phyloP scores from a whole-genome alignment of 2,113 vertebrate species.

The Rhagologus leucostigma region DNA sequence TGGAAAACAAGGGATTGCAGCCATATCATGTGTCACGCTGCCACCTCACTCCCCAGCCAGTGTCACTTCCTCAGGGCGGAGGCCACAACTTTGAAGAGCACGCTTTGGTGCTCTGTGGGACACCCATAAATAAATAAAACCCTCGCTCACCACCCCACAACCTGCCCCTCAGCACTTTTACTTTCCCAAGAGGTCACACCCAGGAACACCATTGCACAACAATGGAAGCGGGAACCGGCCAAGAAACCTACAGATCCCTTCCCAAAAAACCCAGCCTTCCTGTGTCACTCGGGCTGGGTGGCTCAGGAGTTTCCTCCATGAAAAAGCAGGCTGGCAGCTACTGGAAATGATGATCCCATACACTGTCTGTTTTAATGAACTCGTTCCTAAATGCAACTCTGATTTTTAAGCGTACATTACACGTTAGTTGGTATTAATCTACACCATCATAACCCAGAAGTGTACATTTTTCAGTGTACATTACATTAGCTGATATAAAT shows the following conservation, averaged over 20 bases:
- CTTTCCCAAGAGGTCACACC: neutral
- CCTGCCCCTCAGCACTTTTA: neutral
- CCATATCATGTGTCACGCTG: neutral
- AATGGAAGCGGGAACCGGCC: fast-evolving
- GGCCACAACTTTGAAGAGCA: neutral
- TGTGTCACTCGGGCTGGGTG: fast-evolving
- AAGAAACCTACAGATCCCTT: neutral
- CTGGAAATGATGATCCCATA: neutral
- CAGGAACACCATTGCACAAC: neutral
- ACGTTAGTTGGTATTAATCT: neutral
- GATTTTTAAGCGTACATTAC: neutral
- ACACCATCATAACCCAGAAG: neutral
- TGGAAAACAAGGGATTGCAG: neutral
- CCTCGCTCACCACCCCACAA: neutral
- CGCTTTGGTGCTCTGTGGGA: neutral
- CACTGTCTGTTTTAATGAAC: neutral
- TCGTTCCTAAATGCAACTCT: neutral
- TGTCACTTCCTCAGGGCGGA: neutral
- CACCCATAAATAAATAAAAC: neutral
- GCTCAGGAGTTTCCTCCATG: fast-evolving
- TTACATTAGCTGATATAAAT: neutral
- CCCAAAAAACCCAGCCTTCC: neutral
- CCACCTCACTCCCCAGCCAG: neutral
- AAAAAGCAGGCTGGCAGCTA: neutral
- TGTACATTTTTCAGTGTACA: neutral